Evolutionary conservation across 2,888 invertebrate species (phyloP).

Genomic region (Megaustenia siamemsis): DNA sequence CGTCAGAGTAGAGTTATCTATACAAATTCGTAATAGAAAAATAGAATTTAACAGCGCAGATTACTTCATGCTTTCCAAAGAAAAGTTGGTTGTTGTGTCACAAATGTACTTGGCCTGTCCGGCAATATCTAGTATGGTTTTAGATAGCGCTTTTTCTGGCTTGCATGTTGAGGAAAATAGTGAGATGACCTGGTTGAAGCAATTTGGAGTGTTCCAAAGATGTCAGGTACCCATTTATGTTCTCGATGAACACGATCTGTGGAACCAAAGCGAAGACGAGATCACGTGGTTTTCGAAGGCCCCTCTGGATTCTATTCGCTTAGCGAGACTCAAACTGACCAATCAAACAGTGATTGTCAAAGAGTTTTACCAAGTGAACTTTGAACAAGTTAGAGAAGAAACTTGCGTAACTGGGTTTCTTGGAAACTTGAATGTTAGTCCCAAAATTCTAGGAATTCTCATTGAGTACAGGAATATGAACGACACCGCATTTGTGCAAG

Average conservation of each 20-base stretch:
- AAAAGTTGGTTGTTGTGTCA: background rate
- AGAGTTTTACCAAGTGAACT: slow-evolving; percentile 22
- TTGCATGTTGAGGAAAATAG: background rate
- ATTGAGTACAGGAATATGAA: slow-evolving; percentile 12
- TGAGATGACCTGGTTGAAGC: background rate
- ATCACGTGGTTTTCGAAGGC: background rate
- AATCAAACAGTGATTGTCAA: slow-evolving; percentile 38
- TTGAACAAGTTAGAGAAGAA: slow-evolving; percentile 32
- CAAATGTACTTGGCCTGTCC: background rate
- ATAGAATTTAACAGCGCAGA: background rate
- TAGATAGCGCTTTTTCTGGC: too few species aligned
- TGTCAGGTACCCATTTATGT: slow-evolving; percentile 6
- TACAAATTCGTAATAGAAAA: background rate
- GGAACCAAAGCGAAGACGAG: background rate
- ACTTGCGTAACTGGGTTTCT: slow-evolving; percentile 36
- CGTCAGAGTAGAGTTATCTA: background rate
- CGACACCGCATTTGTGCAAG: slow-evolving; percentile 38
- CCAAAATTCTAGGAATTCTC: slow-evolving; percentile 30
- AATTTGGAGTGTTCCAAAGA: background rate
- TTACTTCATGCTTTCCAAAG: background rate
- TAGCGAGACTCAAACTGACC: background rate
- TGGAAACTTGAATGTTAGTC: background rate
- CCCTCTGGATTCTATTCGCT: background rate
- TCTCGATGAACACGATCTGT: slow-evolving; percentile 28
- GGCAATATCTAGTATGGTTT: background rate